Base-by-base conservation (phyloP, 2,888 invertebrate species). In the Meta bourneti region DNA sequence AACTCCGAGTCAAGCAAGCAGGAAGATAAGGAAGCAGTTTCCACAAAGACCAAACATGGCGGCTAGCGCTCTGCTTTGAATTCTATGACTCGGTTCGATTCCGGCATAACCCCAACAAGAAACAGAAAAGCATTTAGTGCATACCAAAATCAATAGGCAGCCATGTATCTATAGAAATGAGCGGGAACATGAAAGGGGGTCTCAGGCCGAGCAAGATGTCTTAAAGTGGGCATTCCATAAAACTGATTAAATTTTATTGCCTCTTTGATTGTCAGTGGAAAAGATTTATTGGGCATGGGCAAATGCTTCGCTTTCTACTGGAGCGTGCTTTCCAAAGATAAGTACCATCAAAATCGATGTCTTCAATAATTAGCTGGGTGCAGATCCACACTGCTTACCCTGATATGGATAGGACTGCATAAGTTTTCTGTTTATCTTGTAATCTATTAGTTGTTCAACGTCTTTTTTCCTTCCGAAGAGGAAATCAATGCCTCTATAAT, bases 171-270 rank as follows among this genome's bases (percentile, higher is more conserved):
- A 79, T 83, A 87, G 78, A 87, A 91, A 89, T 87, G 87, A 83
- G 71, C 81, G 72, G 34, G 77, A 84, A 54, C 79, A 83, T 54
- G 83, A 74, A 74, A 75, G 49, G 69, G 81, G 78, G 70, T 34
- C 13, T 69, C 70, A 52, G 61, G 20, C 52, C 77, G 54, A 83
- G 87, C 83, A 91, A 91, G 86, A 87, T 87, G 91, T 88, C 83
- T 87, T 70, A 87, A 87, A 91, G 79, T 88, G 79, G 82, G 81
- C 87, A 87, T 91, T 91, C 81, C 86, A 86, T 91, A 91, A 91
- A 86, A 81, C 80, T 91, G 91, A 91, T 91, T 91, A 86, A 91
- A 91, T 91, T 91, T 91, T 91, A 87, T 86, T 91, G 91, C 87
- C 71, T 72, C 75, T 91, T 91, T 86, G 91, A 91, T 87, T 91